Percentiles rank a stretch among this genome's conserved stretches.
phyloP scores from a whole-genome alignment of 2,113 vertebrate species.

The Myocastor coypus region DNA sequence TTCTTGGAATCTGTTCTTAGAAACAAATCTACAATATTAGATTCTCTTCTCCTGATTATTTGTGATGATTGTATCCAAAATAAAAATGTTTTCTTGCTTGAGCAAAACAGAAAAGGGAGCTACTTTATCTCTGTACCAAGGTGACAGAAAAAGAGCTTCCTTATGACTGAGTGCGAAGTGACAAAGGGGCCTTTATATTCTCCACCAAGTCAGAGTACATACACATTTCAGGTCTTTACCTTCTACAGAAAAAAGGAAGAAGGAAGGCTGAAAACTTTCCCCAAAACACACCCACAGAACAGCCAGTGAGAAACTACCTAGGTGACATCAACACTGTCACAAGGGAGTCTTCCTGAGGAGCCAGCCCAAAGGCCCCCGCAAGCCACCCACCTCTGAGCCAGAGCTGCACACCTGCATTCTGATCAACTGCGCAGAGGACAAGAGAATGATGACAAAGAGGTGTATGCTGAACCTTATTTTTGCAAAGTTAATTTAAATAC shows the following conservation, averaged over 20 bases:
- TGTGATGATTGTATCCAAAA: constrained; percentile 14
- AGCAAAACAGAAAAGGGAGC: constrained; percentile 31
- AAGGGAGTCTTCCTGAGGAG: background rate
- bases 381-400: background rate
- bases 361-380: background rate
- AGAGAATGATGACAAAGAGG: background rate
- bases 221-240: constrained; percentile 7
- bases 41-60: background rate
- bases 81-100: background rate
- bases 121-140: constrained; percentile 14
- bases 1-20: constrained; percentile 17
- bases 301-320: background rate
- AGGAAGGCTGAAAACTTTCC: constrained; percentile 19
- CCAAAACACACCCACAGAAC: background rate
- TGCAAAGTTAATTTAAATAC: constrained; percentile 24
- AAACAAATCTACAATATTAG: background rate
- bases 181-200: background rate
- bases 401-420: background rate
- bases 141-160: background rate
- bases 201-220: background rate
- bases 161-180: background rate
- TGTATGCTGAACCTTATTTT: background rate
- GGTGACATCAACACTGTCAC: background rate
- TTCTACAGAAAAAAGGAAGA: constrained; percentile 35
- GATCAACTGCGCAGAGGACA: constrained; percentile 14